Conservation (phyloP, 2,113 vertebrate genomes). For the rat (Rattus norvegicus) region GRCr8 NC_086031.1:63975501-63976000, state of each 20-base stretch:
- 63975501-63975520: rapidly evolving
- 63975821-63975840: background rate
- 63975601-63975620: background rate
- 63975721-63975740: background rate
- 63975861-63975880: background rate
- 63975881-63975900: background rate
- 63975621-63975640: background rate
- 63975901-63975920: background rate
- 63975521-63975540: background rate
- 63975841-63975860: background rate
- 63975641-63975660: background rate
- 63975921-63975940: background rate
- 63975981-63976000: background rate
- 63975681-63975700: background rate
- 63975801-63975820: background rate
- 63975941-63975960: background rate
- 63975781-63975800: background rate
- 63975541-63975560: background rate
- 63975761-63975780: background rate
- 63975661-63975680: background rate
- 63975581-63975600: background rate
- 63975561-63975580: background rate
- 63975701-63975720: background rate
- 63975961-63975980: background rate
- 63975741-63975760: background rate